Base-by-base conservation (phyloP, 2,113 vertebrate genomes). In the Catharus fuscescens region DNA sequence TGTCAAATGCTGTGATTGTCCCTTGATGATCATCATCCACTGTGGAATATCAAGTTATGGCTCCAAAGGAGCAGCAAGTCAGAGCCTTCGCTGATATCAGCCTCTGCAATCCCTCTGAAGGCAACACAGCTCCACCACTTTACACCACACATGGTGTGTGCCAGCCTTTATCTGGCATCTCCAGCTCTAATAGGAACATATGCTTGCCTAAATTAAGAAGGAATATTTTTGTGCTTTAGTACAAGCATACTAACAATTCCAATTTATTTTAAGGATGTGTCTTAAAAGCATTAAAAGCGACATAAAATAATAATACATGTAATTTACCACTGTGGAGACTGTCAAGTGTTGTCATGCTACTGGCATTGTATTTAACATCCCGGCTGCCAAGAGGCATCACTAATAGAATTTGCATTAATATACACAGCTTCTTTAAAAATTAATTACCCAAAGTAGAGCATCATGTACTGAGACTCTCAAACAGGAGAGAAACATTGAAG, bases 341-440 rank as follows among this genome's bases (percentile, higher is more conserved):
- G 94, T 93, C 92, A 81, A 91, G 67, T 94, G 81, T 91, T 95
- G 93, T 95, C 97, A 96, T 91, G 93, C 90, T 95, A 90, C 82
- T 93, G 85, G 71, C 84, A 32, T 95, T 92, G 81, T 92, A 72
- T 95, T 97, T 96, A 97, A 93, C 88, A 91, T 50, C 54, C 11
- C 0, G 62, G 57, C 87, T 83, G 86, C 92, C 95, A 90, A 95
- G 90, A 97, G 86, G 69, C 73, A 91, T 83, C 10, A 1, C 71
- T 92, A 96, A 95, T 96, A 93, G 89, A 80, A 90, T 96, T 95
- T 96, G 79, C 86, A 96, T 96, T 71, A 62, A 93, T 95, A 86
- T 23, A 96, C 93, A 83, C 71, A 85, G 25, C 86, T 92, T 94
- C 82, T 78, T 97, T 91, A 94, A 96, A 97, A 97, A 96, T 92